phyloP scores from a whole-genome alignment of 2,797 vertebrate genomes.

The Nannoperca obscura region DNA sequence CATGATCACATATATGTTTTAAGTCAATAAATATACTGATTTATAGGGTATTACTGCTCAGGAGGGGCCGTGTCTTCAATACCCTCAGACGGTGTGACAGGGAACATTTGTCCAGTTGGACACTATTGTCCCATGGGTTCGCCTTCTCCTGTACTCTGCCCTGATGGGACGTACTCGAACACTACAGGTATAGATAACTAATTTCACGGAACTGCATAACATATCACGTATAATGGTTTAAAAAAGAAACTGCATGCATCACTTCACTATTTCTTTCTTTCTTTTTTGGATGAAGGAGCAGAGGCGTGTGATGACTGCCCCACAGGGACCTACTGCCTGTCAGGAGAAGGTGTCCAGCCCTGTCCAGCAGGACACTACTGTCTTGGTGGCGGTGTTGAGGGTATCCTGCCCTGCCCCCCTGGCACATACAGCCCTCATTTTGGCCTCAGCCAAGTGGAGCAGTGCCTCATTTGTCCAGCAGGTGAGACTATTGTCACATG shows the following conservation, averaged over 20 bases:
- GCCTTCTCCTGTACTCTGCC: slow-evolving; percentile 77
- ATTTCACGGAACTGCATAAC: neutral
- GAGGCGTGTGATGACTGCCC: slow-evolving; percentile 86
- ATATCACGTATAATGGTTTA: neutral
- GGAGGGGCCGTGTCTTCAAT: slow-evolving; percentile 79
- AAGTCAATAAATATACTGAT: neutral
- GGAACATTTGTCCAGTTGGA: slow-evolving; percentile 84
- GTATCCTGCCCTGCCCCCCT: slow-evolving; percentile 87
- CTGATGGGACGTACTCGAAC: slow-evolving; percentile 85
- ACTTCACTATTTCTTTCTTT: neutral
- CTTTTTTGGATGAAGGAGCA: slow-evolving; percentile 75
- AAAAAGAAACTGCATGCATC: neutral
- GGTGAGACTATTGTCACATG: slow-evolving; percentile 83
- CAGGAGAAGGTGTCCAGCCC: slow-evolving; percentile 80
- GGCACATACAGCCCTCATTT: slow-evolving; percentile 86
- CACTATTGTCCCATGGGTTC: slow-evolving; percentile 86
- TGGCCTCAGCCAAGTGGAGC: slow-evolving; percentile 84
- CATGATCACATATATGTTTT: neutral
- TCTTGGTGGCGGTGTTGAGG: slow-evolving; percentile 82
- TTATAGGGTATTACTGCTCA: slow-evolving; percentile 90
- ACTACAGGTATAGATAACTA: slow-evolving; percentile 82
- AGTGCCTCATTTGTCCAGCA: slow-evolving; percentile 90
- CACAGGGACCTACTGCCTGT: slow-evolving; percentile 87
- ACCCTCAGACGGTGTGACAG: slow-evolving; percentile 84
- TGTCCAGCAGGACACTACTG: slow-evolving; percentile 90